Conservation (phyloP, 2,113 vertebrate species). For the Bucco capensis region DNA sequence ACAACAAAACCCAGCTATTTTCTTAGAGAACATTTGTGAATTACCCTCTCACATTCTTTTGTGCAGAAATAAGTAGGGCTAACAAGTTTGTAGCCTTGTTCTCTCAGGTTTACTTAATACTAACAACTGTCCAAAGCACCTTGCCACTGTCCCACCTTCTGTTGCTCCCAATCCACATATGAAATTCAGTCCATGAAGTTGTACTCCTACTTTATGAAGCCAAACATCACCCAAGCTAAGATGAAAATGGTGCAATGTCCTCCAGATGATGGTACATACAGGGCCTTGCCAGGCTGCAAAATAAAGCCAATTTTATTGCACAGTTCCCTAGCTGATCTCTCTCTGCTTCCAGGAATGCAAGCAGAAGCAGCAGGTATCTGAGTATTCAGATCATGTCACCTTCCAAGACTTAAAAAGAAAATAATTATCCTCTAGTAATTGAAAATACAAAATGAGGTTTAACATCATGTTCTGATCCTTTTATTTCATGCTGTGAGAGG, state of each 20-base stretch:
- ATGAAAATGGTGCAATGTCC: not conserved
- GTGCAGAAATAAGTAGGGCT: not conserved
- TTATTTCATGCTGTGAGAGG: slow-evolving; percentile 40
- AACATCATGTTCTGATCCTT: slow-evolving; percentile 49
- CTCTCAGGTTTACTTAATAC: not conserved
- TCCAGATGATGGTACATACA: not conserved
- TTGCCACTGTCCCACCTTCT: not conserved
- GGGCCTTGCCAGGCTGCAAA: not conserved
- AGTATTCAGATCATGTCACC: slow-evolving; percentile 50
- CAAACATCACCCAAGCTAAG: not conserved
- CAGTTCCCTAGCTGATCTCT: not conserved
- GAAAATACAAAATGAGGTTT: slow-evolving; percentile 57
- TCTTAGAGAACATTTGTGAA: not conserved
- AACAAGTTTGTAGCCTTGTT: not conserved
- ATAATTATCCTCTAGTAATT: slow-evolving; percentile 57
- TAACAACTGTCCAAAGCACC: not conserved
- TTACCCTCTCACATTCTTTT: not conserved
- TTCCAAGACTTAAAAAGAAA: slow-evolving; percentile 49
- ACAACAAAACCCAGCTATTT: rapidly evolving
- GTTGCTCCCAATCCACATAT: not conserved
- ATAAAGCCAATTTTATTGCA: not conserved
- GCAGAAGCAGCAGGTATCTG: not conserved
- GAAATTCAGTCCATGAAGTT: not conserved
- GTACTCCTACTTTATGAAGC: not conserved
- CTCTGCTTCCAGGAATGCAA: not conserved